These are phyloP conservation scores for Pterocles orientalis DNA, from an alignment of 2,113 vertebrate species.

Conservation along the genomic window DNA sequence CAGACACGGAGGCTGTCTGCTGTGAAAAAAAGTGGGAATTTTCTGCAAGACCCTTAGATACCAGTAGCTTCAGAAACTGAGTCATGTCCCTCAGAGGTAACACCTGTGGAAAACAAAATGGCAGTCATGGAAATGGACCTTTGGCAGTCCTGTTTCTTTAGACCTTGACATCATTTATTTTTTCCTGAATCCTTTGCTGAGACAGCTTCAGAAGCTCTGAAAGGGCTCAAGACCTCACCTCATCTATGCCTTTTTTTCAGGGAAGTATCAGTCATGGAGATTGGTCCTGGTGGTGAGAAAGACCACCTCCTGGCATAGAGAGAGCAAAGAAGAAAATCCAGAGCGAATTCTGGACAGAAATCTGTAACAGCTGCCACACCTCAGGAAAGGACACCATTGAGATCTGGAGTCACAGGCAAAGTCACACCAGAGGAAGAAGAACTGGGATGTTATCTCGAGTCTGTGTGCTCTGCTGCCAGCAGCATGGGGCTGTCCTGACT, in stretches of 20 bases:
- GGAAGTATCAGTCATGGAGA: neutral
- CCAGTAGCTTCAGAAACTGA: neutral
- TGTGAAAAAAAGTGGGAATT: neutral
- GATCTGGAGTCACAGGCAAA: neutral
- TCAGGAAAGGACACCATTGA: neutral
- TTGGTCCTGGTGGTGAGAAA: neutral
- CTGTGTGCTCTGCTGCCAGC: neutral
- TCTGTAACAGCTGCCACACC: neutral
- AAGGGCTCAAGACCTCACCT: fast-evolving
- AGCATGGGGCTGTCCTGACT: neutral
- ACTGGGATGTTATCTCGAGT: neutral
- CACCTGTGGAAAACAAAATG: neutral
- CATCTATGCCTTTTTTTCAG: neutral
- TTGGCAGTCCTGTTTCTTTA: neutral
- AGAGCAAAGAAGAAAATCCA: neutral
- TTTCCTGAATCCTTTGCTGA: neutral
- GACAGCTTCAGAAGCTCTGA: neutral
- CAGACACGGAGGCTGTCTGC: neutral
- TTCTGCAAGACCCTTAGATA: neutral
- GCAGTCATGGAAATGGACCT: neutral
- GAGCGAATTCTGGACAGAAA: neutral
- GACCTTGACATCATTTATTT: neutral
- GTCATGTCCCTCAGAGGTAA: neutral
- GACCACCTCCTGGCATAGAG: neutral
- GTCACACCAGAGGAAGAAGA: neutral